Percentiles rank a stretch among this genome's conserved stretches.
Evolutionary conservation across 2,113 vertebrate genomes (phyloP).

Genomic region (Mus spicilegus): DNA sequence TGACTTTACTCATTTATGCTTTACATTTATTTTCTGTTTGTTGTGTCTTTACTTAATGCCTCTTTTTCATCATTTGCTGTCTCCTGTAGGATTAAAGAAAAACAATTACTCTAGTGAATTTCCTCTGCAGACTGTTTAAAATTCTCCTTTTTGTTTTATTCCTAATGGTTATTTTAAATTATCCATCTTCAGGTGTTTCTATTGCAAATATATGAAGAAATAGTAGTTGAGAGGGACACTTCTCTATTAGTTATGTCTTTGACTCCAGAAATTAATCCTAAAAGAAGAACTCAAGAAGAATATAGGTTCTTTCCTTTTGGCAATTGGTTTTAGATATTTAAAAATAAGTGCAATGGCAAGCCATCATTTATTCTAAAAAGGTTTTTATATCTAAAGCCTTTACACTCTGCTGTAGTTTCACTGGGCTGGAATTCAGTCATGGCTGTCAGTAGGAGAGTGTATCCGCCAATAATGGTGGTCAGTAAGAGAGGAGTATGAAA

Average conservation of each 20-base stretch:
- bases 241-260: not conserved
- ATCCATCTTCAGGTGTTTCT: not conserved
- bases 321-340: not conserved
- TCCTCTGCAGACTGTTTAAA: not conserved
- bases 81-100: not conserved
- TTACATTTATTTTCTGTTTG: not conserved
- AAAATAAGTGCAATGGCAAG: not conserved
- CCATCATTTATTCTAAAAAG: not conserved
- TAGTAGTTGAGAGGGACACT: not conserved
- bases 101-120: not conserved
- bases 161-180: constrained; percentile 8
- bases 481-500: not conserved
- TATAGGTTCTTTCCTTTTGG: not conserved
- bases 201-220: not conserved
- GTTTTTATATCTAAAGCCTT: not conserved
- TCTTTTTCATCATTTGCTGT: not conserved
- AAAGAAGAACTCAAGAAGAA: constrained; percentile 6
- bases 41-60: not conserved
- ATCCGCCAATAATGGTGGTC: not conserved
- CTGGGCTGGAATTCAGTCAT: not conserved
- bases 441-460: not conserved
- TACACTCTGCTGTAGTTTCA: not conserved
- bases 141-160: not conserved
- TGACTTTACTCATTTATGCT: not conserved
- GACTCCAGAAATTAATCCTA: not conserved